phyloP scores from a whole-genome alignment of 2,113 vertebrate species.

The Hirundichthys speculiger region DNA sequence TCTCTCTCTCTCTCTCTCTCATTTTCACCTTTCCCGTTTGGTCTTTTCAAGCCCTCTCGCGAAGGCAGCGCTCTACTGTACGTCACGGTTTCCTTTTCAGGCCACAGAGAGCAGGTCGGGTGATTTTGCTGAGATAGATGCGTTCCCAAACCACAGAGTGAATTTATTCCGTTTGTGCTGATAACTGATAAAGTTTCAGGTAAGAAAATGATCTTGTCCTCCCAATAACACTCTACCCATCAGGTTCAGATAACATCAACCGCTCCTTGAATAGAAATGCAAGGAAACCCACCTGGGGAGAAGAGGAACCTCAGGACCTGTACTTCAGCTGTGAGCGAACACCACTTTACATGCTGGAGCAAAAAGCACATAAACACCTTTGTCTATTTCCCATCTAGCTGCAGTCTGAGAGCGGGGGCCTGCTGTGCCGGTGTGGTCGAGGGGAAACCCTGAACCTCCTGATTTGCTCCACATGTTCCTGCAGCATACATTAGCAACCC shows the following conservation, averaged over 20 bases:
- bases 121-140: constrained; percentile 76
- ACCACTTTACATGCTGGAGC: constrained; percentile 36
- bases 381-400: constrained; percentile 72
- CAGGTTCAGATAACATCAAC: constrained; percentile 22
- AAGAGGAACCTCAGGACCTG: constrained; percentile 70
- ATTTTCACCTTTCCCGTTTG: constrained; percentile 47
- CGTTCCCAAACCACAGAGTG: neutral
- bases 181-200: constrained; percentile 37
- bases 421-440: constrained; percentile 2
- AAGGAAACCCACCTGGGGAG: constrained; percentile 48
- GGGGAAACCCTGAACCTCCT: constrained; percentile 55
- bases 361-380: constrained; percentile 54
- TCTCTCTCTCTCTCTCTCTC: constrained; percentile 19
- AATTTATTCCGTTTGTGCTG: constrained; percentile 39
- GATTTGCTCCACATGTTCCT: constrained; percentile 79
- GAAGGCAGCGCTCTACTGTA: no score
- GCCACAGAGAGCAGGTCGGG: constrained; percentile 80
- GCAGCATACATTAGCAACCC: constrained; percentile 64
- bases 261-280: constrained; percentile 78
- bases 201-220: constrained; percentile 8
- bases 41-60: constrained; percentile 77
- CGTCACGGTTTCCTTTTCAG: constrained; percentile 79
- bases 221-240: constrained; percentile 6
- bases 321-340: constrained; percentile 59
- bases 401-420: constrained; percentile 34